Evolutionary conservation across 2,888 invertebrate genomes (phyloP).

Genomic region (Latrodectus elegans): DNA sequence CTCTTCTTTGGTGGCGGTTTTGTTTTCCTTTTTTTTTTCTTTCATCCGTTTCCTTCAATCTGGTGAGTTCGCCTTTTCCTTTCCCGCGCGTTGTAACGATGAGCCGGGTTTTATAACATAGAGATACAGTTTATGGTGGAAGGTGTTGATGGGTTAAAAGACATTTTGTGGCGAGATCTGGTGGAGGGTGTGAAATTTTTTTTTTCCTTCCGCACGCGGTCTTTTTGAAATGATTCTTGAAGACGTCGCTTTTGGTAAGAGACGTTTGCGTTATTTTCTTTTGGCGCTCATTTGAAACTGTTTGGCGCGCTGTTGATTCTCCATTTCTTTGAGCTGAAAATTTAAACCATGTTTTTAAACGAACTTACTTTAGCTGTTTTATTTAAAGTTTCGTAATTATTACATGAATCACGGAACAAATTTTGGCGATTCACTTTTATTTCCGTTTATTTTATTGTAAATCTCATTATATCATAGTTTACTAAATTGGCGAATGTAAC

Average conservation of each 20-base stretch:
- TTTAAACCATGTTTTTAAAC: too few relatives aligned
- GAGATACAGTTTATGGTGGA: conserved; percentile 2
- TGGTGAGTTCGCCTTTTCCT: conserved; percentile 1
- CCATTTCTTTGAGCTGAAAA: too few relatives aligned
- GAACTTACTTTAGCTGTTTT: too few relatives aligned
- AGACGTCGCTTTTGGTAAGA: conserved; percentile 5
- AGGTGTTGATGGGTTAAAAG: not conserved
- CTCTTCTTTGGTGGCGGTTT: not conserved
- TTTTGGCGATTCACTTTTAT: too few relatives aligned
- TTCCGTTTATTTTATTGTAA: too few relatives aligned
- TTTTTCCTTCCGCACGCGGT: not conserved
- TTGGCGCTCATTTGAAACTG: too few relatives aligned
- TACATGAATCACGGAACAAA: too few relatives aligned
- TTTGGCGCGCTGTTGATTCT: too few relatives aligned
- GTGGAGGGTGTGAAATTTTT: not conserved
- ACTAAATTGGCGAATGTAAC: too few relatives aligned
- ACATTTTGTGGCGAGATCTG: not conserved
- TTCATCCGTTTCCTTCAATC: not conserved
- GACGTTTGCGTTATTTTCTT: not conserved
- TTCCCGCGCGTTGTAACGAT: not conserved
- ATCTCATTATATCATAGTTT: too few relatives aligned
- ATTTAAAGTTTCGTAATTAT: too few relatives aligned
- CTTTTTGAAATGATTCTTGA: not conserved
- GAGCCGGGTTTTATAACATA: not conserved
- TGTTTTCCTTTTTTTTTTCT: not conserved